Conservation (phyloP, 2,113 vertebrate genomes). For the Ceyx melanurus region DNA sequence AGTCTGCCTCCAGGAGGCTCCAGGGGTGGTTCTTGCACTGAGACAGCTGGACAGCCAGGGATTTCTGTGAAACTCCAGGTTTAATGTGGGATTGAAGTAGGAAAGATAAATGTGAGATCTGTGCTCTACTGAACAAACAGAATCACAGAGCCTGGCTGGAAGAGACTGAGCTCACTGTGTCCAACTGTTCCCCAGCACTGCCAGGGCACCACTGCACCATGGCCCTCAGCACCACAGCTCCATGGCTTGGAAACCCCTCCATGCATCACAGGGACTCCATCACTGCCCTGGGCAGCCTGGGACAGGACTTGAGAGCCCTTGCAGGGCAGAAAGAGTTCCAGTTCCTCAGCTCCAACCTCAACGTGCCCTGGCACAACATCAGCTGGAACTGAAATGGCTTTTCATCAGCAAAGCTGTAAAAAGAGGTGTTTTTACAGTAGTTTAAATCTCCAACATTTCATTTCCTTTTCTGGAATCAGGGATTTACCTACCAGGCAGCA, state of each 20-base stretch:
- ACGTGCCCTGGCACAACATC: neutral
- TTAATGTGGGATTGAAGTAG: neutral
- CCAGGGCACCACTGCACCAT: too few species aligned
- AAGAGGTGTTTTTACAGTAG: neutral
- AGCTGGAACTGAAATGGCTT: neutral
- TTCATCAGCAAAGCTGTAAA: neutral
- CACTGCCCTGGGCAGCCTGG: too few species aligned
- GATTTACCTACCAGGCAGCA: neutral
- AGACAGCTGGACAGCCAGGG: neutral
- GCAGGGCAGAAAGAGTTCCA: too few species aligned
- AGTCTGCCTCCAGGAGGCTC: neutral
- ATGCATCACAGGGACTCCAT: too few species aligned
- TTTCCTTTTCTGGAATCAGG: neutral
- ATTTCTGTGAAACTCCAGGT: neutral
- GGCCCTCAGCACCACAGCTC: too few species aligned
- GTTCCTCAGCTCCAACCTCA: too few species aligned
- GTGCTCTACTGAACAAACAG: neutral
- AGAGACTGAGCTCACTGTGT: too few species aligned
- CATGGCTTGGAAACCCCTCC: too few species aligned
- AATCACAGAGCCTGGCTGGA: neutral
- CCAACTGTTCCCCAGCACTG: too few species aligned
- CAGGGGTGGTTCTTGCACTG: neutral
- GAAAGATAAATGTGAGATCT: neutral
- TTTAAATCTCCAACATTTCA: fast-evolving
- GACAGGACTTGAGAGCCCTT: too few species aligned